A percentile compares a stretch with the other conserved stretches of the same genome.
phyloP scores from a whole-genome alignment of 2,113 vertebrate species.

The Lota lota region DNA sequence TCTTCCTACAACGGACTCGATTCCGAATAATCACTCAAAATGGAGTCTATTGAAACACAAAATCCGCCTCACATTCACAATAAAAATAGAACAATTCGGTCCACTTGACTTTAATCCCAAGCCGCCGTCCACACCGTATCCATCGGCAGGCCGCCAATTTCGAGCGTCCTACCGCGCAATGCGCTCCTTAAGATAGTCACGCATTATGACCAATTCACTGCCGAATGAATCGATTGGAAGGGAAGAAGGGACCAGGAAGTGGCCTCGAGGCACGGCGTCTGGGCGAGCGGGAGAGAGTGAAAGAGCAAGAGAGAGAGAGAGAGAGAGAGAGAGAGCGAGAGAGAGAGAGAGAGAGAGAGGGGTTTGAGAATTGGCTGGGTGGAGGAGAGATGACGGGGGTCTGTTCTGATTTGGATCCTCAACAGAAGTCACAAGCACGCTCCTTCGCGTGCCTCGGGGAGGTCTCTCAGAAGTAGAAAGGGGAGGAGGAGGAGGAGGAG shows the following conservation, averaged over 20 bases:
- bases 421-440: conserved; percentile 58
- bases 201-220: conserved; percentile 60
- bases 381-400: conserved; percentile 21
- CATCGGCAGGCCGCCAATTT: conserved; percentile 4
- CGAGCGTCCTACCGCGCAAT: neutral
- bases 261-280: conserved; percentile 48
- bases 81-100: neutral
- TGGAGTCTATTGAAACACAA: neutral
- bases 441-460: conserved; percentile 58
- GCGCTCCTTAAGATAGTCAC: conserved; percentile 55
- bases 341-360: neutral
- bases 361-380: no score
- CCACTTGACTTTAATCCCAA: conserved; percentile 30
- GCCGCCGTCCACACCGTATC: conserved; percentile 21
- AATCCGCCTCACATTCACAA: neutral
- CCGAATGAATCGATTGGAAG: conserved; percentile 61
- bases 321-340: neutral
- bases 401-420: conserved; percentile 58
- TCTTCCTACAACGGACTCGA: no score
- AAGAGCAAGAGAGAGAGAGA: conserved; percentile 4
- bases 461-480: conserved; percentile 61
- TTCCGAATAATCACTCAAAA: neutral
- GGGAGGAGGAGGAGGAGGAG: no score
- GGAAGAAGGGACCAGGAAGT: conserved; percentile 30
- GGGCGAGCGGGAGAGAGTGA: conserved; percentile 17